Evolutionary conservation across 2,113 vertebrate genomes (phyloP).

Genomic region (Antigone vipio): DNA sequence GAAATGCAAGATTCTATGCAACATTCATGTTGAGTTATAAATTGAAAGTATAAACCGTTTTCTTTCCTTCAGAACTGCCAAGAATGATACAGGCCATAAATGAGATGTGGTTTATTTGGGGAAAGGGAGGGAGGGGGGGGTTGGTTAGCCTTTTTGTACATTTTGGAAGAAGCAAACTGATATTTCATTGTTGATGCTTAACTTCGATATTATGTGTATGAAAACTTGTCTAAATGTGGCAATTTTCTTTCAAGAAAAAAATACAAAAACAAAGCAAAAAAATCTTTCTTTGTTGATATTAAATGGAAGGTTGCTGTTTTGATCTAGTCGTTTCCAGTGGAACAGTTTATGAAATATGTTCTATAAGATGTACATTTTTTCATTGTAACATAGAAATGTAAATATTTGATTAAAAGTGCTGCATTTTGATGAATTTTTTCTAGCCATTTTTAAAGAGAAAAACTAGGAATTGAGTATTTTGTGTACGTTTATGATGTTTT

Average conservation of each 20-base stretch:
- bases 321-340: conserved; percentile 78
- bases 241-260: conserved; percentile 70
- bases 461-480: conserved; percentile 94
- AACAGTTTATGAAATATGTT: conserved; percentile 83
- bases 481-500: conserved; percentile 87
- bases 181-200: conserved; percentile 75
- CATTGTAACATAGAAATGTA: conserved; percentile 95
- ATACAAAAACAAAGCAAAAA: conserved; percentile 44
- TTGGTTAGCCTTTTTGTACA: conserved; percentile 66
- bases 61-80: conserved; percentile 76
- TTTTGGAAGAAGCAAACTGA: conserved; percentile 66
- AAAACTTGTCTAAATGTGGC: conserved; percentile 66
- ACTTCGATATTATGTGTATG: conserved; percentile 77
- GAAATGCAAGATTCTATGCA: conserved; percentile 89
- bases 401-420: conserved; percentile 90
- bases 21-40: conserved; percentile 77
- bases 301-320: conserved; percentile 77
- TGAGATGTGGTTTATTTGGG: conserved; percentile 70
- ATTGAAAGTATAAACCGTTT: conserved; percentile 76
- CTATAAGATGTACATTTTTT: conserved; percentile 91
- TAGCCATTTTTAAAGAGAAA: conserved; percentile 93
- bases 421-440: conserved; percentile 94
- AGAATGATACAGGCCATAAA: conserved; percentile 75
- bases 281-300: conserved; percentile 64
- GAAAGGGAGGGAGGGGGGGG: conserved; percentile 22